phyloP scores from a whole-genome alignment of 2,888 invertebrate species.

The Hirtodrosophila histrioides region DNA sequence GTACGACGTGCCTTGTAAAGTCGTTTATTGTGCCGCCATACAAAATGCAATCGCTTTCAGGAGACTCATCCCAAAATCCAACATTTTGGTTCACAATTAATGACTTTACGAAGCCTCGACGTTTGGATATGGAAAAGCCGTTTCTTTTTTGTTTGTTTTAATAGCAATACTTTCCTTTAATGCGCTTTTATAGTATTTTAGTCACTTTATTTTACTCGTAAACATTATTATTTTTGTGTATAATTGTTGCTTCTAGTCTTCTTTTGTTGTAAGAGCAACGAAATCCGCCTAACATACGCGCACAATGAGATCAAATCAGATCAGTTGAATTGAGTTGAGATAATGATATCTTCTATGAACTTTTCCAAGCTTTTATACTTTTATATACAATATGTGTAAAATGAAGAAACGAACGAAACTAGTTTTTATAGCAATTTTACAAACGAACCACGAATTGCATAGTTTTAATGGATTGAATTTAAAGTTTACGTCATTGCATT shows the following conservation, averaged over 20 bases:
- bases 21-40: conserved; percentile 68
- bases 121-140: conserved; percentile 45
- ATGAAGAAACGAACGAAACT: conserved; percentile 77
- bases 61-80: conserved; percentile 67
- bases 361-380: conserved; percentile 78
- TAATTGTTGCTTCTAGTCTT: conserved; percentile 84
- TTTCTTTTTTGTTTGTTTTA: conserved; percentile 59
- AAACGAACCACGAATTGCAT: conserved; percentile 71
- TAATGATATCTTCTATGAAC: conserved; percentile 68
- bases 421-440: conserved; percentile 81
- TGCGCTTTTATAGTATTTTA: conserved; percentile 80
- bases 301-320: conserved; percentile 45
- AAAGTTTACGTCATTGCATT: conserved; percentile 54
- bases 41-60: conserved; percentile 67
- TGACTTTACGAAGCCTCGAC: conserved; percentile 70
- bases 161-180: conserved; percentile 69
- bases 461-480: conserved; percentile 74
- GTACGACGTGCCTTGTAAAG: conserved; percentile 76
- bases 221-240: conserved; percentile 79
- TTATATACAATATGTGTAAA: conserved; percentile 76
- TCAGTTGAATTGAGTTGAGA: conserved; percentile 57
- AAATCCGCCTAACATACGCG: conserved; percentile 62
- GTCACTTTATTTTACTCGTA: conserved; percentile 68
- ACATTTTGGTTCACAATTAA: conserved; percentile 64
- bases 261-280: conserved; percentile 83